Evolutionary conservation across 1,140 invertebrate genomes (phyloP).

Genomic region (Aphelenchoides avenae): DNA sequence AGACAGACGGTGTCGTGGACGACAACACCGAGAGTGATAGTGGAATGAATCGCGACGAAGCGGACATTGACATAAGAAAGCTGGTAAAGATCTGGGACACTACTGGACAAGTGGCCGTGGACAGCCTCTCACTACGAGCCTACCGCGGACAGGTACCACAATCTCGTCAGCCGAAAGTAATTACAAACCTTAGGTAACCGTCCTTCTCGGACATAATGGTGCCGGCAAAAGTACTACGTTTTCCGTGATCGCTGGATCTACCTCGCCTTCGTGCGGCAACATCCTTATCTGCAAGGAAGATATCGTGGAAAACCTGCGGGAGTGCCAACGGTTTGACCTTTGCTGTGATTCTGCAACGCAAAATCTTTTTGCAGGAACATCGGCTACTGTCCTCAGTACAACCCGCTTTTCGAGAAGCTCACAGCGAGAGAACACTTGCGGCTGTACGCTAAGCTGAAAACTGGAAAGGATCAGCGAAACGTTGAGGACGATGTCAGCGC

Average conservation of each 20-base stretch:
- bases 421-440: conserved; percentile 81
- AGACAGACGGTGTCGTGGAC: too few relatives aligned
- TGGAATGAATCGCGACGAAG: conserved; percentile 33
- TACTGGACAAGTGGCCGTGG: conserved; percentile 41
- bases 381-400: conserved; percentile 87
- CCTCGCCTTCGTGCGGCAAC: conserved; percentile 20
- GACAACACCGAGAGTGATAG: too few relatives aligned
- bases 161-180: too few relatives aligned
- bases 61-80: conserved; percentile 40
- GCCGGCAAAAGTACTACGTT: conserved; percentile 45
- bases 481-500: conserved; percentile 22
- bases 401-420: conserved; percentile 82
- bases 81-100: conserved; percentile 35
- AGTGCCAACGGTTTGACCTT: too few relatives aligned
- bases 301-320: conserved; percentile 25
- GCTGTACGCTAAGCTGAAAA: conserved; percentile 70
- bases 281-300: conserved; percentile 30
- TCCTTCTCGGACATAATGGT: conserved; percentile 45
- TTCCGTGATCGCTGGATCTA: conserved; percentile 36
- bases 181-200: conserved; percentile 36
- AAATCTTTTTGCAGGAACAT: conserved; percentile 65
- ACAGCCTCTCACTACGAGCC: conserved; percentile 36
- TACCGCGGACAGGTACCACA: conserved; percentile 40
- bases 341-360: background rate
- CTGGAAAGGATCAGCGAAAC: background rate